A percentile compares a stretch with the other conserved stretches of the same genome.
Conservation (phyloP, 2,113 vertebrate species). For the Hemiscyllium ocellatum region DNA sequence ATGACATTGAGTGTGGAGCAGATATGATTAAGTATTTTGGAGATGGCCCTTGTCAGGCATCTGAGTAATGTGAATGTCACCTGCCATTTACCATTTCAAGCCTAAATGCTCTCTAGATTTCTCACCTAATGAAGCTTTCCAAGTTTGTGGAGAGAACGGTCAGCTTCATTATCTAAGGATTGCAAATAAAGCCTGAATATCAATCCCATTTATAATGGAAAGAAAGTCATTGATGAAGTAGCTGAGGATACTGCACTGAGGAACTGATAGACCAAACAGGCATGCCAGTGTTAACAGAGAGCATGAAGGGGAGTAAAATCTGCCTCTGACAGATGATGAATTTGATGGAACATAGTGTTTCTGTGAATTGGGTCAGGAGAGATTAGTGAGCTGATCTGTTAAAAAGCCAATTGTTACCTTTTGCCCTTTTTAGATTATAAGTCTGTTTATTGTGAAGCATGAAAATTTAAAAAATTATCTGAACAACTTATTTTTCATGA, state of each 20-base stretch:
- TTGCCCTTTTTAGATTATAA: not conserved
- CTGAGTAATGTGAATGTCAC: not conserved
- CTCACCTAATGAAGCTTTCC: too few relatives aligned
- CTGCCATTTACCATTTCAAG: not conserved
- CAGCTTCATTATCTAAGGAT: not conserved
- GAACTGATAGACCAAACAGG: not conserved
- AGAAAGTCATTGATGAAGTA: not conserved
- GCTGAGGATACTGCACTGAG: not conserved
- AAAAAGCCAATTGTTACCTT: not conserved
- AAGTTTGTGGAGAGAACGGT: not conserved
- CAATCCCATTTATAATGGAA: not conserved
- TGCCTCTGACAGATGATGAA: not conserved
- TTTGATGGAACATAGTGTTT: not conserved
- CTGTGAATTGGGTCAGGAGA: not conserved
- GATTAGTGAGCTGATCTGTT: not conserved
- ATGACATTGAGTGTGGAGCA: not conserved
- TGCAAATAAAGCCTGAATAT: not conserved
- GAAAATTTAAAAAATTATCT: not conserved
- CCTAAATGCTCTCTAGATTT: not conserved
- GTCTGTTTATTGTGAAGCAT: not conserved
- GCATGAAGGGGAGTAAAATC: not conserved
- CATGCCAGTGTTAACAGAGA: too few relatives aligned
- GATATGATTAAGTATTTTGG: not conserved
- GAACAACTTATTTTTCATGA: not conserved
- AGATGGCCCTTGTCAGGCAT: not conserved